These are phyloP conservation scores for Saimiri boliviensis DNA, from an alignment of 2,113 vertebrate genomes.

Conservation along the genomic window DNA sequence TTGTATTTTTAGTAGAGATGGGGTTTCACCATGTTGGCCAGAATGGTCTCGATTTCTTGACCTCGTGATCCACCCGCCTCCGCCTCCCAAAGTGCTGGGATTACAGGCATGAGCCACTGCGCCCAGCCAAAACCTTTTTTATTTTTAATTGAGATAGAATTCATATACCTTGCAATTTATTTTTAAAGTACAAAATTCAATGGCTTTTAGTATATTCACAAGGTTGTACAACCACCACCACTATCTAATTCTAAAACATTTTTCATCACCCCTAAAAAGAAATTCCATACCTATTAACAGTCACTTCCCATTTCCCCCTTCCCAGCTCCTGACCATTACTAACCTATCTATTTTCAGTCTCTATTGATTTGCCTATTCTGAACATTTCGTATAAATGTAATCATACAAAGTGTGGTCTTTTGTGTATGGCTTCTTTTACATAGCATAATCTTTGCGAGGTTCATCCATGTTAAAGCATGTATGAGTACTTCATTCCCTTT, in stretches of 20 bases:
- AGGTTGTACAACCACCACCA: not conserved
- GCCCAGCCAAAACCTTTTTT: no score
- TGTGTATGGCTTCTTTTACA: not conserved
- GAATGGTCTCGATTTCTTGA: no score
- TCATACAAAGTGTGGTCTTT: not conserved
- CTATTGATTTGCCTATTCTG: not conserved
- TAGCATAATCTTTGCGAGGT: not conserved
- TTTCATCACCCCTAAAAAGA: not conserved
- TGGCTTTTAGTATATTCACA: not conserved
- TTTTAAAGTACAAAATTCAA: not conserved
- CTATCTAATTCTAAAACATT: not conserved
- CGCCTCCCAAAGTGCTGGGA: no score
- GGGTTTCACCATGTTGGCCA: no score
- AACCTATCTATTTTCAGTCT: not conserved
- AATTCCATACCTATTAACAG: not conserved
- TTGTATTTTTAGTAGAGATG: no score
- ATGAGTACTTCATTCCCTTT: slow-evolving; percentile 23
- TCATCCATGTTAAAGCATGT: not conserved
- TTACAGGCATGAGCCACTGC: no score
- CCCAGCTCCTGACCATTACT: not conserved
- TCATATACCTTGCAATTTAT: not conserved
- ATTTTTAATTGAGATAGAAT: not conserved
- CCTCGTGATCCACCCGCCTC: no score
- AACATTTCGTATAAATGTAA: not conserved
- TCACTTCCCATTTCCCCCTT: not conserved